These are phyloP conservation scores for Phenacoccus solenopsis DNA, from an alignment of 1,140 invertebrate genomes.

Conservation along the genomic window DNA sequence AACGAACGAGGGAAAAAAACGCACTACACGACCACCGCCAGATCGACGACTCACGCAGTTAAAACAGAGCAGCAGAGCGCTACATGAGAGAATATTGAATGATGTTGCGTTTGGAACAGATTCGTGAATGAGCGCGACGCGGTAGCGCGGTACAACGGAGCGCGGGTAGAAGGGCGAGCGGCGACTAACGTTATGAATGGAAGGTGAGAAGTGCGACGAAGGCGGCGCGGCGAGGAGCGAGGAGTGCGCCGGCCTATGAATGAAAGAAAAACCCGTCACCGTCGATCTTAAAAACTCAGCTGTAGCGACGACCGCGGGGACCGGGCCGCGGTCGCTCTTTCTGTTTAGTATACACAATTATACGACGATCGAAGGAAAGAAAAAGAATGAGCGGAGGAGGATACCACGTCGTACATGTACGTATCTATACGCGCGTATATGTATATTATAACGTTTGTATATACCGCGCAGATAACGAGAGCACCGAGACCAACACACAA, in stretches of 20 bases:
- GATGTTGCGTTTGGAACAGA: not conserved
- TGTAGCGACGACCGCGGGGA: no score
- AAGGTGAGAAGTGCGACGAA: not conserved
- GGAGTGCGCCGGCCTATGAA: not conserved
- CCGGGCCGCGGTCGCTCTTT: not conserved
- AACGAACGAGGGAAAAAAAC: not conserved
- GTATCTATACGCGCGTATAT: no score
- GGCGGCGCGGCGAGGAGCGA: not conserved
- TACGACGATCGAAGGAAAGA: not conserved
- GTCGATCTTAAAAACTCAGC: not conserved
- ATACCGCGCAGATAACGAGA: no score
- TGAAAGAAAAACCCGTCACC: constrained; percentile 1
- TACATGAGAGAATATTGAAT: not conserved
- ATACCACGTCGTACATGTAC: not conserved
- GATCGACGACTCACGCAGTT: not conserved
- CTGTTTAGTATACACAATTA: no score
- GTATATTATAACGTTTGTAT: no score
- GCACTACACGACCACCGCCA: not conserved
- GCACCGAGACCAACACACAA: not conserved
- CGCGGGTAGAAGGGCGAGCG: not conserved
- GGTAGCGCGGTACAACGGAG: not conserved
- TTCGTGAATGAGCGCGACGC: not conserved
- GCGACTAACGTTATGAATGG: not conserved
- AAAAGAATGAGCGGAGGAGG: not conserved
- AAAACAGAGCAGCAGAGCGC: not conserved